Evolutionary conservation across 2,888 invertebrate genomes (phyloP).

Genomic region (Polyommatus iphigenia): DNA sequence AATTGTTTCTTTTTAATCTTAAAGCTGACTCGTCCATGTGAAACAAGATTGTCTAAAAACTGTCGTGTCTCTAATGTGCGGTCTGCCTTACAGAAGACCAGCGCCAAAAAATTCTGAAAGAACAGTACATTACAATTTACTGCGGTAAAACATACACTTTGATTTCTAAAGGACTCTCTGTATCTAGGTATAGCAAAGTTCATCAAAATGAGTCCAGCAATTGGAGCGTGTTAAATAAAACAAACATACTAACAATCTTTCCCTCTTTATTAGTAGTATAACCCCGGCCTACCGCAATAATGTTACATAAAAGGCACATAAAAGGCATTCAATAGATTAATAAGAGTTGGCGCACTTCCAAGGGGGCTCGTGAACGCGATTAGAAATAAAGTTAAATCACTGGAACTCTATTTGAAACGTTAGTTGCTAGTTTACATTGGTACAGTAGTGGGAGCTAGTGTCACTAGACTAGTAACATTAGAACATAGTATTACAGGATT

Average conservation of each 20-base stretch:
- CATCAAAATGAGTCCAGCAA: too few relatives aligned
- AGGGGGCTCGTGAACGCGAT: neutral
- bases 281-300: neutral
- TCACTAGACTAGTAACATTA: neutral
- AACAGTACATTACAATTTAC: too few relatives aligned
- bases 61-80: too few relatives aligned
- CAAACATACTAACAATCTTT: neutral
- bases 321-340: slow-evolving; percentile 3
- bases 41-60: too few relatives aligned
- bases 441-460: neutral
- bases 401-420: slow-evolving; percentile 3
- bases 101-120: too few relatives aligned
- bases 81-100: too few relatives aligned
- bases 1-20: too few relatives aligned
- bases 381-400: slow-evolving; percentile 4
- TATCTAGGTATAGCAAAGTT: neutral
- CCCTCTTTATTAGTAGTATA: neutral
- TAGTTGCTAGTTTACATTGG: neutral
- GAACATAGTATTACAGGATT: too few relatives aligned
- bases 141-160: too few relatives aligned
- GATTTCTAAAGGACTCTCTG: neutral
- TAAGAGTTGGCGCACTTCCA: slow-evolving; percentile 1
- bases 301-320: neutral
- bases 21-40: too few relatives aligned
- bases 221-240: neutral